These are phyloP conservation scores for Petrocephalus schoutedeni DNA, from an alignment of 2,797 vertebrate species.

Conservation along the genomic window DNA sequence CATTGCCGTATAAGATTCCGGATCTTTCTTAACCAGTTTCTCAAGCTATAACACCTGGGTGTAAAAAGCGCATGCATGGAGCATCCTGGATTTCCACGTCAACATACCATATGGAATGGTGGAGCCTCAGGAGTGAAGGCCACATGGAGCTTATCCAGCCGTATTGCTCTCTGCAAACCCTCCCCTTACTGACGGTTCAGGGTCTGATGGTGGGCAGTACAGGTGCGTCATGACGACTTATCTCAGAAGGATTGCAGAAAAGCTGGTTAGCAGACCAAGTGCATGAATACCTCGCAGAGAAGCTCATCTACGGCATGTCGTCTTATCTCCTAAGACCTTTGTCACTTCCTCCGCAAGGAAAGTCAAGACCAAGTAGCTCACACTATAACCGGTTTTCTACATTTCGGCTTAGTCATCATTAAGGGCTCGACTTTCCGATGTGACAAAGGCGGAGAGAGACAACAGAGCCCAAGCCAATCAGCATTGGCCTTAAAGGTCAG, in stretches of 20 bases:
- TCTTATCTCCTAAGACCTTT: conserved; percentile 11
- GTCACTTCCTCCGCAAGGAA: neutral
- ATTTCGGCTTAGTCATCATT: conserved; percentile 23
- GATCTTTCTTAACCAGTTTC: neutral
- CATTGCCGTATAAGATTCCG: neutral
- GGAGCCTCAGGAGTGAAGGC: neutral
- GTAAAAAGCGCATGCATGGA: neutral
- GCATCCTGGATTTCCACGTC: neutral
- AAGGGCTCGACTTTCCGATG: conserved; percentile 13
- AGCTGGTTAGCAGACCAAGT: neutral
- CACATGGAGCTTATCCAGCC: neutral
- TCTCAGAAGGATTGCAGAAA: neutral
- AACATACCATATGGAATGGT: neutral
- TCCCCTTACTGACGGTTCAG: neutral
- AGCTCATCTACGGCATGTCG: neutral
- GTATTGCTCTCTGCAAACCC: neutral
- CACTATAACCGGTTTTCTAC: neutral
- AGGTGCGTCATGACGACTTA: neutral
- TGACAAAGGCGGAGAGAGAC: neutral
- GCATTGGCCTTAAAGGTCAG: neutral
- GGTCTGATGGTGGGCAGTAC: neutral
- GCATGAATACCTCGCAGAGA: neutral
- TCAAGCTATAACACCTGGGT: neutral
- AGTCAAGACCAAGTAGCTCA: neutral
- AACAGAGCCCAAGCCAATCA: neutral